Percentiles rank a stretch among this genome's conserved stretches.
Conservation (phyloP, 2,888 invertebrate species). For the Thymelicus acteon region DNA sequence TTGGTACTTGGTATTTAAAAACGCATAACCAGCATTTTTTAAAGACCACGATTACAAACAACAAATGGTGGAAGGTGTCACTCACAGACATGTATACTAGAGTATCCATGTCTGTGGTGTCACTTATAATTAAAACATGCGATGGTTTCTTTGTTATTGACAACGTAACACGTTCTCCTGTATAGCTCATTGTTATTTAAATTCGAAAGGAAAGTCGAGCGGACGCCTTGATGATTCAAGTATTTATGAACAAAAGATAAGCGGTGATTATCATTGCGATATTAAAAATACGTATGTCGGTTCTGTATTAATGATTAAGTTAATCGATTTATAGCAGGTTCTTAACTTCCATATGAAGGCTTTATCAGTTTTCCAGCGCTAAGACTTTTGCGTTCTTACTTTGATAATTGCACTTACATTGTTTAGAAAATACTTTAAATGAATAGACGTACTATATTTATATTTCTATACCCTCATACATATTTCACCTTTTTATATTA, state of each 20-base stretch:
- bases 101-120: too few species aligned
- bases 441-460: too few species aligned
- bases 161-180: not conserved
- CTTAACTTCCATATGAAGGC: not conserved
- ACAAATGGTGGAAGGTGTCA: too few species aligned
- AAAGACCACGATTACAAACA: too few species aligned
- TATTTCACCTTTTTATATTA: too few species aligned
- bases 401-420: not conserved
- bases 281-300: slow-evolving; percentile 4
- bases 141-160: not conserved
- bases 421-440: too few species aligned
- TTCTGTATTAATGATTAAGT: slow-evolving; percentile 10
- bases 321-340: slow-evolving; percentile 12
- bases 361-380: too few species aligned
- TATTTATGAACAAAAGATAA: slow-evolving; percentile 13
- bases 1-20: too few species aligned
- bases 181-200: not conserved
- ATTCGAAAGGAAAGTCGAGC: not conserved
- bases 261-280: not conserved
- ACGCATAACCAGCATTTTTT: too few species aligned
- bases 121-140: not conserved
- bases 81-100: too few species aligned
- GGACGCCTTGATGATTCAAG: not conserved
- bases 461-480: too few species aligned
- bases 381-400: too few species aligned